Percentiles rank a stretch among this genome's conserved stretches.
Evolutionary conservation across 2,797 vertebrate genomes (phyloP).

Genomic region (Echiichthys vipera): DNA sequence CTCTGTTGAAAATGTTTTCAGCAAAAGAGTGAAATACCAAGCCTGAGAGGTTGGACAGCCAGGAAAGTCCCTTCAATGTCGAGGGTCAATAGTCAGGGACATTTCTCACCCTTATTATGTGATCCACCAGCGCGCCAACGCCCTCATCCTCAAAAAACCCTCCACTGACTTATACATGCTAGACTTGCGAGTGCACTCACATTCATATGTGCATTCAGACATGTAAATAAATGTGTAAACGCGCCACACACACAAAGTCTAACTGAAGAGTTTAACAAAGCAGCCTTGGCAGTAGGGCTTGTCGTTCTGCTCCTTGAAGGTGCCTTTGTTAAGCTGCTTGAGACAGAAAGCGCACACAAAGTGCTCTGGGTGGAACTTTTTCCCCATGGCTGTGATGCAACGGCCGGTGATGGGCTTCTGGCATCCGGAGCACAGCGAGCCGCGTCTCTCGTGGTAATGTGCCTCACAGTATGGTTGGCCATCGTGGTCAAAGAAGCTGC

Average conservation of each 20-base stretch:
- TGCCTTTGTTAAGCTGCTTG: conserved; percentile 98
- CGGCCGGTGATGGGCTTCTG: conserved; percentile 98
- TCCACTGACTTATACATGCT: conserved; percentile 37
- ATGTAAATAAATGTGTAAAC: conserved; percentile 18
- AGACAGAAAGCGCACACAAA: conserved; percentile 98
- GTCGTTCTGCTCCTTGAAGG: conserved; percentile 98
- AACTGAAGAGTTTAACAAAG: conserved; percentile 96
- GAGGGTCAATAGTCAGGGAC: conserved; percentile 30
- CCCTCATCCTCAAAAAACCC: conserved; percentile 31
- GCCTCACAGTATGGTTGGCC: conserved; percentile 96
- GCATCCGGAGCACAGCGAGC: conserved; percentile 95
- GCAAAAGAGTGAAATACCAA: conserved; percentile 67
- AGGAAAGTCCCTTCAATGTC: conserved; percentile 52
- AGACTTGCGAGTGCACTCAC: conserved; percentile 35
- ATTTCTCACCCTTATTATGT: conserved; percentile 28
- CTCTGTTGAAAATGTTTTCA: conserved; percentile 66
- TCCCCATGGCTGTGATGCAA: conserved; percentile 97
- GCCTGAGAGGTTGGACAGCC: conserved; percentile 60
- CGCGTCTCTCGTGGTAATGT: conserved; percentile 94
- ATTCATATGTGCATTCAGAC: conserved; percentile 35
- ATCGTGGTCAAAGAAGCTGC: conserved; percentile 96
- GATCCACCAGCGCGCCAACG: conserved; percentile 22
- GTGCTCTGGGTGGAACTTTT: conserved; percentile 98
- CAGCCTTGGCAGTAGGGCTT: conserved; percentile 98
- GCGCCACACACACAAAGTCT: conserved; percentile 57